Evolutionary conservation across 2,797 vertebrate genomes (phyloP).

Genomic region (Leptatherina wallacei): DNA sequence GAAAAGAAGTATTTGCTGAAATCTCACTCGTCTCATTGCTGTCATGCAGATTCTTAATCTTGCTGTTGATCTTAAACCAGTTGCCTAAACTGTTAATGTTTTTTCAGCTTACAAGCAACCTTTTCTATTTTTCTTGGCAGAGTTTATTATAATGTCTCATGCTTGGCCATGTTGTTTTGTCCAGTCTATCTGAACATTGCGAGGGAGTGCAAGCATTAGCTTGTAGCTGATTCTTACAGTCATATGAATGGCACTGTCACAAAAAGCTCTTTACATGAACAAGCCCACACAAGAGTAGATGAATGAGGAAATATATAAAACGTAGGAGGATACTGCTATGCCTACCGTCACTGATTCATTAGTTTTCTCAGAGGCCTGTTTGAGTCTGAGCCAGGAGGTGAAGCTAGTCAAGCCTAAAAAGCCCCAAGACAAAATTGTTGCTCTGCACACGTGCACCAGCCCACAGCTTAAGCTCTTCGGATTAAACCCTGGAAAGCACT

Average conservation of each 20-base stretch:
- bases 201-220: constrained; percentile 25
- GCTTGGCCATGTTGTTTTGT: constrained; percentile 5
- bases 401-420: constrained; percentile 48
- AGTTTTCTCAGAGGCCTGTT: constrained; percentile 21
- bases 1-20: neutral
- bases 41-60: neutral
- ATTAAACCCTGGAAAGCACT: constrained; percentile 67
- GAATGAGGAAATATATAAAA: constrained; percentile 47
- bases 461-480: constrained; percentile 69
- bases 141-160: constrained; percentile 14
- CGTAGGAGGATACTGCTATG: constrained; percentile 35
- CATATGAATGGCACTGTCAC: constrained; percentile 42
- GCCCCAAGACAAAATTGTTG: constrained; percentile 33
- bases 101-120: constrained; percentile 1
- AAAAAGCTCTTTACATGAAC: constrained; percentile 45
- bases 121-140: constrained; percentile 13
- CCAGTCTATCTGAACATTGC: neutral
- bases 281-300: constrained; percentile 45
- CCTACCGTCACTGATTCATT: constrained; percentile 43
- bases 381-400: constrained; percentile 27
- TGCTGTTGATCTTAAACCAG: neutral
- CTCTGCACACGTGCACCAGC: constrained; percentile 29
- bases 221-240: constrained; percentile 18
- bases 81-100: neutral
- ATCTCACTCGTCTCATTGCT: neutral